Evolutionary conservation across 2,888 invertebrate species (phyloP).

Genomic region (Caradrina clavipalpis): DNA sequence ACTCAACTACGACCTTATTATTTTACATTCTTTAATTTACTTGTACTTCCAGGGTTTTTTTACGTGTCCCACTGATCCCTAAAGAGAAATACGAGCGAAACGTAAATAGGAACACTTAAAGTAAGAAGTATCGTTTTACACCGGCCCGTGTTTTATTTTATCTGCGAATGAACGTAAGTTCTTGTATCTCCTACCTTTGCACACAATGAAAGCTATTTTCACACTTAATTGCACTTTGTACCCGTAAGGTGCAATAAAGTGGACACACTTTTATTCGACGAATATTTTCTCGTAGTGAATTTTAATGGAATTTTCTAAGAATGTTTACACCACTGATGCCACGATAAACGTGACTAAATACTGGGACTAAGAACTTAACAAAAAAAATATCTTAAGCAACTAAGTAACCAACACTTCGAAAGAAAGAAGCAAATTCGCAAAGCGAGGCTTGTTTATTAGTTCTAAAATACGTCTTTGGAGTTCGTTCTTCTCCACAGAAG

Average conservation of each 20-base stretch:
- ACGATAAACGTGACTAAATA: too few relatives aligned
- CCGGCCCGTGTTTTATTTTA: constrained; percentile 46
- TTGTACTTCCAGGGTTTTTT: constrained; percentile 11
- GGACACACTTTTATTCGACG: too few relatives aligned
- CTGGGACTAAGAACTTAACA: too few relatives aligned
- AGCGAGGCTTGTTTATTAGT: too few relatives aligned
- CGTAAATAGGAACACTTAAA: constrained; percentile 54
- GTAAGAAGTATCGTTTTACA: constrained; percentile 56
- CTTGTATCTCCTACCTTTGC: constrained; percentile 18
- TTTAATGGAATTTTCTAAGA: too few relatives aligned
- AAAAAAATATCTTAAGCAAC: too few relatives aligned
- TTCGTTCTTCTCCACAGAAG: too few relatives aligned
- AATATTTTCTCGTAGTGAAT: too few relatives aligned
- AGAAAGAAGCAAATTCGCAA: too few relatives aligned
- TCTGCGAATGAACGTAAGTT: constrained; percentile 31
- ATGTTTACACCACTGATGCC: too few relatives aligned
- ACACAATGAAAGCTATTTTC: constrained; percentile 46
- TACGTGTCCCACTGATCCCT: constrained; percentile 22
- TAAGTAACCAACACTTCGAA: too few relatives aligned
- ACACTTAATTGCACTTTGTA: constrained; percentile 26
- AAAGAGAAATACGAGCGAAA: constrained; percentile 31
- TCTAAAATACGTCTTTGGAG: too few relatives aligned
- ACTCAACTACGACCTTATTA: not conserved
- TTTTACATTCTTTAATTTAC: constrained; percentile 9
- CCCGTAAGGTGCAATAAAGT: not conserved